These are phyloP conservation scores for Unio delphinus DNA, from an alignment of 2,888 invertebrate species.

Conservation along the genomic window DNA sequence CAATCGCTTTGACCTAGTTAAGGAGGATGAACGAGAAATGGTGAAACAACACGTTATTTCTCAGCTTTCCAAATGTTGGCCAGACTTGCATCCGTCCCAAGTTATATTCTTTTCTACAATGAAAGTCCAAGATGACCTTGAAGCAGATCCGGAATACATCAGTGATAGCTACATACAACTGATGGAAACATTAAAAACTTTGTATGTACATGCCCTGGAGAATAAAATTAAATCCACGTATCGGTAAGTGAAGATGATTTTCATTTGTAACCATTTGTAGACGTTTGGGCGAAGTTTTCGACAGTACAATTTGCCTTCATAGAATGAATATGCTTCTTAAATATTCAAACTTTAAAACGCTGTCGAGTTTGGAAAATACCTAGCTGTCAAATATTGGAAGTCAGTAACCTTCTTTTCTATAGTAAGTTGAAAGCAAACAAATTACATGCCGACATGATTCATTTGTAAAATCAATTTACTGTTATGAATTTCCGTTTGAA, in stretches of 20 bases:
- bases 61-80: slow-evolving; percentile 53
- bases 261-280: too few species aligned
- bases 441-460: too few species aligned
- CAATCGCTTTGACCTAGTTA: slow-evolving; percentile 60
- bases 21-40: slow-evolving; percentile 34
- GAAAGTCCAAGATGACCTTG: slow-evolving; percentile 20
- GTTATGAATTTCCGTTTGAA: too few species aligned
- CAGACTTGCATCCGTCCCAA: slow-evolving; percentile 47
- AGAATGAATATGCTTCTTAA: too few species aligned
- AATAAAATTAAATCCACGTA: slow-evolving; percentile 37
- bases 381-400: too few species aligned
- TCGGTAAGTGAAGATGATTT: slow-evolving; percentile 23
- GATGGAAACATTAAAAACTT: slow-evolving; percentile 15
- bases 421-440: too few species aligned
- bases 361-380: too few species aligned
- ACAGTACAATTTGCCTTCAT: too few species aligned
- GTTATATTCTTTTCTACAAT: slow-evolving; percentile 39
- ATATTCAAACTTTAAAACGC: too few species aligned
- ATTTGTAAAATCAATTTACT: too few species aligned
- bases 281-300: too few species aligned
- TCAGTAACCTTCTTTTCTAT: too few species aligned
- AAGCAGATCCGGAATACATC: slow-evolving; percentile 36
- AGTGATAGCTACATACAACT: slow-evolving; percentile 35
- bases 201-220: slow-evolving; percentile 32
- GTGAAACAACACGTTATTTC: slow-evolving; percentile 50